Evolutionary conservation across 2,888 invertebrate genomes (phyloP).

Genomic region (Archaeoteleia sp.): DNA sequence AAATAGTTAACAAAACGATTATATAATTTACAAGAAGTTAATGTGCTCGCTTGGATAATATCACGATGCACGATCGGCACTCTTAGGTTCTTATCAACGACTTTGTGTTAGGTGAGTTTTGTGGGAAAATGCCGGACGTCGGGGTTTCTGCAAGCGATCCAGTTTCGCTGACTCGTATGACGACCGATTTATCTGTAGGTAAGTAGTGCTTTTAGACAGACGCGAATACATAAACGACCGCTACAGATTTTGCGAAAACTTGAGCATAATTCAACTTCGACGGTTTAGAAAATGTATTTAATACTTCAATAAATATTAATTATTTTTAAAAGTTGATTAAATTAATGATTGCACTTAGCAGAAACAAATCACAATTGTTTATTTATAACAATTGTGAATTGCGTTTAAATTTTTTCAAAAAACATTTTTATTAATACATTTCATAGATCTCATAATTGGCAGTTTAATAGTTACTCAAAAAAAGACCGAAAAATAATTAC

Average conservation of each 20-base stretch:
- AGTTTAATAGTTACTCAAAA: too few species aligned
- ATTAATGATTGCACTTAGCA: too few species aligned
- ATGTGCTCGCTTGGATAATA: constrained; percentile 2
- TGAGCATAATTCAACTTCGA: too few species aligned
- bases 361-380: too few species aligned
- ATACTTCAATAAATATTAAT: too few species aligned
- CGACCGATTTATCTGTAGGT: constrained; percentile 64
- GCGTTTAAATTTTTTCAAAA: too few species aligned
- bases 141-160: constrained; percentile 59
- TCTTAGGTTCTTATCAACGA: constrained; percentile 57
- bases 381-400: too few species aligned
- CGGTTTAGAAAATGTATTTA: constrained; percentile 1
- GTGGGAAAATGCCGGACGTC: constrained; percentile 71
- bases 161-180: constrained; percentile 67
- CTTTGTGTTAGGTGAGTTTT: constrained; percentile 71
- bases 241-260: constrained; percentile 1
- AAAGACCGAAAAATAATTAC: too few species aligned
- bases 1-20: neutral
- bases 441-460: too few species aligned
- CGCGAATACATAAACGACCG: constrained; percentile 23
- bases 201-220: constrained; percentile 43
- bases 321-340: too few species aligned
- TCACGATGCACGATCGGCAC: constrained; percentile 4
- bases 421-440: too few species aligned
- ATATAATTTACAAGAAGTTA: too few species aligned